Conservation (phyloP, 2,797 vertebrate genomes). For the Syngnathus rostellatus region DNA sequence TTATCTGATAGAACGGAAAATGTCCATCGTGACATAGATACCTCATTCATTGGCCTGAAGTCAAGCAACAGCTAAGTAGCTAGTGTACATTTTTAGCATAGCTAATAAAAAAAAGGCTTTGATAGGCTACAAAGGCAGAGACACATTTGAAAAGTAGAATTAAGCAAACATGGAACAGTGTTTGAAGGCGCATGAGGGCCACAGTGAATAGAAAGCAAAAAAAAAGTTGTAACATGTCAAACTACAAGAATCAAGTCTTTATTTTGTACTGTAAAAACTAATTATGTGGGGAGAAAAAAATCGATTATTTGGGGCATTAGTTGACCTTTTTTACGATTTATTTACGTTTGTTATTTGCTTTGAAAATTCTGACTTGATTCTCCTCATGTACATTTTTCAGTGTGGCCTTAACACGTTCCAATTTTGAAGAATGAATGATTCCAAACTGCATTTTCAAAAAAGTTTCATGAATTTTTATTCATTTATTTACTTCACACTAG, state of each 20-base stretch:
- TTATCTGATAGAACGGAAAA: slow-evolving; percentile 54
- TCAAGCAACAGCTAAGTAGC: slow-evolving; percentile 33
- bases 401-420: neutral
- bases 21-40: slow-evolving; percentile 37
- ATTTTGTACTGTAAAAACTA: no score
- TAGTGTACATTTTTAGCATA: slow-evolving; percentile 54
- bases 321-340: neutral
- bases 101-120: slow-evolving; percentile 34
- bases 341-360: neutral
- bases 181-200: neutral
- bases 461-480: slow-evolving; percentile 18
- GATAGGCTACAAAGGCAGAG: slow-evolving; percentile 24
- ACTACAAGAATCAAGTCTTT: neutral
- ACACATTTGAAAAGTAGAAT: slow-evolving; percentile 23
- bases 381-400: slow-evolving; percentile 9
- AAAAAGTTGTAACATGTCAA: neutral
- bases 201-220: neutral
- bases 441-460: neutral
- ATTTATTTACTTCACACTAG: slow-evolving; percentile 35
- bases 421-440: neutral
- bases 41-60: slow-evolving; percentile 50
- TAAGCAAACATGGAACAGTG: slow-evolving; percentile 1
- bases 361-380: neutral
- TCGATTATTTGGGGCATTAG: no score
- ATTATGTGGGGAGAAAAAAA: no score